Base-by-base conservation (phyloP, 2,888 invertebrate species). In the Pseudococcus jackbeardsleyi region DNA sequence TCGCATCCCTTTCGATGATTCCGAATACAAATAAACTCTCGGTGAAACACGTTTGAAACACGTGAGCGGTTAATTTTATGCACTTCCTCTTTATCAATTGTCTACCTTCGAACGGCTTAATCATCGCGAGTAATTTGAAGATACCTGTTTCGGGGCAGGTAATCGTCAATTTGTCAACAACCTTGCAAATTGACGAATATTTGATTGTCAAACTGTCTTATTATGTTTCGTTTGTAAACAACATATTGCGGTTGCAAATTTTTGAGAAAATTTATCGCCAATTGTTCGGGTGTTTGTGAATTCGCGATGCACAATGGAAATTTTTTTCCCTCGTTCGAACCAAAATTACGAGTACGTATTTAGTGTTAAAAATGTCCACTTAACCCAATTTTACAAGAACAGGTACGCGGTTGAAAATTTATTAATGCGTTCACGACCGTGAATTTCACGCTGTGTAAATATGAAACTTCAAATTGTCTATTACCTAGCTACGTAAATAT, bases 401-500 rank as follows among this genome's bases (percentile, higher is more conserved):
- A 15, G 11, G 33, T 4, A 11, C 12, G 26, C n/a, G 17, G 42
- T 79, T 19, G n/a, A 42, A 72, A 19, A 72, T 72, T 72, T 72
- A 72, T 72, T 72, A 72, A 42, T 42, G 79, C 79, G 19, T 42
- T 39, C 79, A 79, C 42, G 79, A 79, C 79, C 79, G 79, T 79
- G 79, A 79, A 79, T 79, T 79, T 79, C 79, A 79, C 79, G 79
- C 79, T 42, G 8, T 79, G 42, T 39, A 79, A 79, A 79, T 79
- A 79, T 26, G 42, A 42, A 79, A 79, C 8, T 79, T 79, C 26
- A 19, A 79, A 79, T 77, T 42, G 42, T 79, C 79, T 42, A 42
- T 42, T 39, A 79, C 12, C 8, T 72, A 26, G 0, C n/a, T 42
- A 33, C 5, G 26, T 42, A 11, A 42, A 79, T 42, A 79, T 79